These are phyloP conservation scores for Bombus confusus DNA, from an alignment of 1,140 invertebrate species.

Conservation along the genomic window DNA sequence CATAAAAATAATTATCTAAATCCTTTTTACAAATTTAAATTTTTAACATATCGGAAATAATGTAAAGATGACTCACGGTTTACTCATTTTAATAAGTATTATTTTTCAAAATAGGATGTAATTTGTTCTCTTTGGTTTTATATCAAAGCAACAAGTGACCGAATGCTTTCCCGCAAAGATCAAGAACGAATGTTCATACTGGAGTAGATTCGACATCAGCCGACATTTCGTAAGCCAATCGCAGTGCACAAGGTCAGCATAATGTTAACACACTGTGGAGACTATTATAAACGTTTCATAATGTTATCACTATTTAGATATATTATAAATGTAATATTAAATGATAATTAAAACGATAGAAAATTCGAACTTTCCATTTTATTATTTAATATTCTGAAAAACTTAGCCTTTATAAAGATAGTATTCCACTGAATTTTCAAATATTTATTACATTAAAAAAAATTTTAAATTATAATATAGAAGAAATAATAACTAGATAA, in stretches of 20 bases:
- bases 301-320: conserved; percentile 10
- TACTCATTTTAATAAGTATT: conserved; percentile 59
- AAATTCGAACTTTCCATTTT: background rate
- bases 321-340: background rate
- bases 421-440: background rate
- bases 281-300: conserved; percentile 31
- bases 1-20: background rate
- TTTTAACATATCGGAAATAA: background rate
- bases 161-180: conserved; percentile 4
- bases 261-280: conserved; percentile 5
- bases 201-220: conserved; percentile 60
- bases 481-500: background rate
- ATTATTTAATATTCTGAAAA: background rate
- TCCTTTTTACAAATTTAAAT: background rate
- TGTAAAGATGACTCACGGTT: conserved; percentile 69
- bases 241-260: conserved; percentile 29
- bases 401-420: background rate
- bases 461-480: background rate
- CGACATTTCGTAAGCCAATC: conserved; percentile 69
- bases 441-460: background rate
- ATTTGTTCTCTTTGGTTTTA: background rate
- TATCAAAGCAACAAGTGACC: conserved; percentile 69
- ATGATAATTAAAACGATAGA: background rate
- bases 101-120: conserved; percentile 8
- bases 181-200: conserved; percentile 36